phyloP scores from a whole-genome alignment of 1,140 invertebrate species.

The Melipona quadrifasciata region DNA sequence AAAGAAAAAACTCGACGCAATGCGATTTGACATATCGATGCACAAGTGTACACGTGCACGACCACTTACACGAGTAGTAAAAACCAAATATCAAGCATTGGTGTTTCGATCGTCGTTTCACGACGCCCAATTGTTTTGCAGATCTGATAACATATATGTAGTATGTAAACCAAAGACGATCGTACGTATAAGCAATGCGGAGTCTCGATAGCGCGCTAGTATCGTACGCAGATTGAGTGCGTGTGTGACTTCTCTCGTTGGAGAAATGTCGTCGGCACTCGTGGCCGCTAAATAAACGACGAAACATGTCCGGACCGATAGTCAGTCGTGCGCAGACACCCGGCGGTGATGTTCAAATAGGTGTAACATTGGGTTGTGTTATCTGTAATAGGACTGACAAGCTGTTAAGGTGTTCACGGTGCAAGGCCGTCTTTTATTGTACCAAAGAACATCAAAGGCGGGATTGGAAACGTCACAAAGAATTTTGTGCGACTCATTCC shows the following conservation, averaged over 20 bases:
- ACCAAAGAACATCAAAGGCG: conserved; percentile 89
- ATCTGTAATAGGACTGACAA: conserved; percentile 87
- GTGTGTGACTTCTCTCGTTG: conserved; percentile 65
- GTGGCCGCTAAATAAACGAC: conserved; percentile 56
- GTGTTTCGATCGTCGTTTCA: conserved; percentile 22
- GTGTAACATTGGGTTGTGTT: conserved; percentile 80
- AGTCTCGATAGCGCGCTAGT: conserved; percentile 37
- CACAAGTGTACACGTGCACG: neutral
- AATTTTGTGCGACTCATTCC: conserved; percentile 58
- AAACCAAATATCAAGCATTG: conserved; percentile 4
- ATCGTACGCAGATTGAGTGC: conserved; percentile 41
- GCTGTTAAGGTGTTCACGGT: conserved; percentile 88
- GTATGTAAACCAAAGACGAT: conserved; percentile 27
- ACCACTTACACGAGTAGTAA: neutral
- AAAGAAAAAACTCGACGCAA: conserved; percentile 3
- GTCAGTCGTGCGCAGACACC: conserved; percentile 67
- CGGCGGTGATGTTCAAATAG: conserved; percentile 51
- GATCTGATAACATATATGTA: conserved; percentile 28
- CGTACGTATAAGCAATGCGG: conserved; percentile 39
- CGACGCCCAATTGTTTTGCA: conserved; percentile 39
- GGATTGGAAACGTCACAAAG: conserved; percentile 90
- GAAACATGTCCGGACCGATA: conserved; percentile 67
- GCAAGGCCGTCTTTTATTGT: conserved; percentile 89
- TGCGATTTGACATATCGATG: neutral
- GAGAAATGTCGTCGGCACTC: conserved; percentile 68